Conservation (phyloP, 1,140 invertebrate species). For the Ostrea edulis region DNA sequence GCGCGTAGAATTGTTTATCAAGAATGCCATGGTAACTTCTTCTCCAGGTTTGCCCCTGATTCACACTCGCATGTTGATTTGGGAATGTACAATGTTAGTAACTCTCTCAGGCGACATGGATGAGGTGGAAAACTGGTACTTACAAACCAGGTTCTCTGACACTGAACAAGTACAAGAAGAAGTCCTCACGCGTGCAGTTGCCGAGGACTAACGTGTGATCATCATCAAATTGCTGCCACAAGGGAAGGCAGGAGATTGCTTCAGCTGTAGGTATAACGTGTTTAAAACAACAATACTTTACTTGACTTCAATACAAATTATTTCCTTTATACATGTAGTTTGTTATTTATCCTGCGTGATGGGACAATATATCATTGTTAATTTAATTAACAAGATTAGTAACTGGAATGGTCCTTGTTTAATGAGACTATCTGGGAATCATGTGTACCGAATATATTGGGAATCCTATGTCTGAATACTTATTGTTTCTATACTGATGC, state of each 20-base stretch:
- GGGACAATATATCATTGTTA: no score
- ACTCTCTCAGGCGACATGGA: conserved; percentile 59
- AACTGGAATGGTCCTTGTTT: no score
- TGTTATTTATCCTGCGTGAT: no score
- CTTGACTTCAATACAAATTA: no score
- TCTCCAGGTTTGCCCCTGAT: conserved; percentile 50
- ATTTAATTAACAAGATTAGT: no score
- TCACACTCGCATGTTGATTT: conserved; percentile 42
- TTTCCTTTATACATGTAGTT: no score
- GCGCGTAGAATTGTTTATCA: conserved; percentile 4
- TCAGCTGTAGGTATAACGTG: conserved; percentile 27
- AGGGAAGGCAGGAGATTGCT: conserved; percentile 24
- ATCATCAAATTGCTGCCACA: conserved; percentile 24
- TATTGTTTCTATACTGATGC: no score
- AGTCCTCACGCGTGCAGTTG: conserved; percentile 37
- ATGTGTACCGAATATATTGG: no score
- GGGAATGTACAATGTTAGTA: conserved; percentile 46
- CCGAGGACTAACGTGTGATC: conserved; percentile 22
- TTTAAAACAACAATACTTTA: no score
- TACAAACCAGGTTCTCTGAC: conserved; percentile 1
- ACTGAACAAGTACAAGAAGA: conserved; percentile 49
- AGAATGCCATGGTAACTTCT: conserved; percentile 46
- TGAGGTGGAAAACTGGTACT: neutral
- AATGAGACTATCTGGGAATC: no score
- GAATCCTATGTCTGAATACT: no score